Base-by-base conservation (phyloP, 2,888 invertebrate genomes). In the Chalcosyrphus nemorum region DNA sequence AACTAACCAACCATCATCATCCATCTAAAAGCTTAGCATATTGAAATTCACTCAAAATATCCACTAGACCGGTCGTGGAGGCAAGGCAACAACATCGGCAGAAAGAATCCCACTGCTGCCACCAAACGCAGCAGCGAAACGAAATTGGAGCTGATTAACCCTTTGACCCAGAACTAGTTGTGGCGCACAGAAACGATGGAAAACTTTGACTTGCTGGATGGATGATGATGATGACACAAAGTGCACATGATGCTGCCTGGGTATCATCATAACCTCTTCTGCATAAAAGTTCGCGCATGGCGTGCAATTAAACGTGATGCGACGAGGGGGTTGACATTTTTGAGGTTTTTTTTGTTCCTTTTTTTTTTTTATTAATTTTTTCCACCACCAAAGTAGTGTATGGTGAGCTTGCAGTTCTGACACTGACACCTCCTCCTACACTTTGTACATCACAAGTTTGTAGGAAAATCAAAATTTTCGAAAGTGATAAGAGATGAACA, bases 111-210 rank as follows among this genome's bases (percentile, higher is more conserved):
- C 50, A 24, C 41, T 11, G 32, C 29, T 57, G 32, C 29, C 63
- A 59, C 35, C 19, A 19, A 56, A 59, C 41, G 24, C 56, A 65
- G 57, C 24, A n/a, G 24, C 24, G 24, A 71, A 61, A 65, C 80
- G 76, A 84, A 86, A 86, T 86, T 87, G 86, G 74, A 86, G 86
- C 86, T 86, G 86, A 86, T 87, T 87, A 87, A 87, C 87, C 86
- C 81, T 87, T 87, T 87, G 86, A 86, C 87, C 87, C 85, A 87
- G 84, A 86, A 86, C 84, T 80, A 81, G 86, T 84, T 75, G 81
- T 77, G 43, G 78, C 50, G 57, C 56, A 52, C 27, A 24, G 4
- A 24, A 24, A 24, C 56, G 57, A 66, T 57, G 29, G 29, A 76
- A 24, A 38, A 38, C 11, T 71, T 71, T 50, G 17, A 0, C 35